Base-by-base conservation (phyloP, 2,797 vertebrate species). In the Kryptopterus vitreolus region DNA sequence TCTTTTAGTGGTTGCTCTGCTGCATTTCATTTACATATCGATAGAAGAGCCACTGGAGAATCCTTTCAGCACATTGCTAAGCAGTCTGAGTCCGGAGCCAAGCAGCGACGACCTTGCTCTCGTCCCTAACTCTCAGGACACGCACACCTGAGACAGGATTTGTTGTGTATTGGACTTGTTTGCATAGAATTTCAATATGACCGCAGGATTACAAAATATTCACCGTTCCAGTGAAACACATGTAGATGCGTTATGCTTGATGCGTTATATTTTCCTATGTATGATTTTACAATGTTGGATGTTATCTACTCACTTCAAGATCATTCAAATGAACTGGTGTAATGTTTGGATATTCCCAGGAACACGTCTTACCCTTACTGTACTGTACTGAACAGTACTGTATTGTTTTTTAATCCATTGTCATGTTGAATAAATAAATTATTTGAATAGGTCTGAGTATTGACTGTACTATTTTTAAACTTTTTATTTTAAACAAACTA, bases 21-120 rank as follows among this genome's bases (percentile, higher is more conserved):
- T 96, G 11, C 92, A 94, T 81, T 4, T 93, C 46, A 81, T 94
- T 83, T 94, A 90, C 77, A 53, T 89, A 13, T 89, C 82, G 2
- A 84, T 92, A 82, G 92, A 94, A 76, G 91, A 87, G 48, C 80
- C 86, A 38, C 63, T 84, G 10, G 85, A 88, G 26, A 87, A 22
- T 62, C 91, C 90, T 8, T 90, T 89, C 16, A 20, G 70, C 68
- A 79, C 78, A 2, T 76, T 89, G 66, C 62, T 91, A 20, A 86
- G 90, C 35, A 75, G 81, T 78, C 74, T 81, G 22, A 83, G 74
- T 69, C 86, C 83, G 72, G 78, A 61, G 48, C 69, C 79, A 5
- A 77, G 84, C 0, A 82, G 74, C 63, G 86, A 83, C 61, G 79
- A 63, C 29, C 73, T 77, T 33, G 20, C 29, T n/a, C n/a, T 79